Percentiles rank a stretch among this genome's conserved stretches.
These are phyloP conservation scores for Otus scops DNA, from an alignment of 2,797 vertebrate genomes.

Conservation along the genomic window DNA sequence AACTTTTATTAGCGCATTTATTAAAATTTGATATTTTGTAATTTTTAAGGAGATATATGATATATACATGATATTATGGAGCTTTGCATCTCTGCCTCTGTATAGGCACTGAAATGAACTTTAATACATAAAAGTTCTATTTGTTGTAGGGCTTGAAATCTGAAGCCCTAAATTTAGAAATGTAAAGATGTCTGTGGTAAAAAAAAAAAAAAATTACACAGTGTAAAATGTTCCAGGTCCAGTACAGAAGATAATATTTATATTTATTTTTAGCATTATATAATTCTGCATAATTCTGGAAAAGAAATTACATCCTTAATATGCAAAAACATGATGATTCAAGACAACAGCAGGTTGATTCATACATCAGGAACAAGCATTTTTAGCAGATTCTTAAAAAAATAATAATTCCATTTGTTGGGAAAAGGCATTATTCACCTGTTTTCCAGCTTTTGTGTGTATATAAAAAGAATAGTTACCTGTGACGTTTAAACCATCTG, in stretches of 20 bases:
- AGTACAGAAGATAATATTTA: not conserved
- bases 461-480: conserved; percentile 74
- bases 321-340: not conserved
- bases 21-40: not conserved
- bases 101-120: not conserved
- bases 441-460: not conserved
- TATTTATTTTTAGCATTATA: not conserved
- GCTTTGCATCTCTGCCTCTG: not conserved
- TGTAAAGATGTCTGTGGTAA: not conserved
- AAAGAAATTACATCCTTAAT: not conserved
- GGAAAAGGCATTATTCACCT: not conserved
- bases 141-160: not conserved
- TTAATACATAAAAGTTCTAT: not conserved
- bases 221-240: not conserved
- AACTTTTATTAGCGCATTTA: not conserved
- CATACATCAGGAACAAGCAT: not conserved
- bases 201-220: not conserved
- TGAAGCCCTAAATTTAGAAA: not conserved
- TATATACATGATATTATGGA: not conserved
- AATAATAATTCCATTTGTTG: not conserved
- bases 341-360: not conserved
- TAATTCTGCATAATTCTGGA: not conserved
- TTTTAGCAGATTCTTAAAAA: not conserved
- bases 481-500: conserved; percentile 93
- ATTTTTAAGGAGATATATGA: not conserved